Evolutionary conservation across 2,113 vertebrate species (phyloP).

Genomic region (Reinhardtius hippoglossoides): DNA sequence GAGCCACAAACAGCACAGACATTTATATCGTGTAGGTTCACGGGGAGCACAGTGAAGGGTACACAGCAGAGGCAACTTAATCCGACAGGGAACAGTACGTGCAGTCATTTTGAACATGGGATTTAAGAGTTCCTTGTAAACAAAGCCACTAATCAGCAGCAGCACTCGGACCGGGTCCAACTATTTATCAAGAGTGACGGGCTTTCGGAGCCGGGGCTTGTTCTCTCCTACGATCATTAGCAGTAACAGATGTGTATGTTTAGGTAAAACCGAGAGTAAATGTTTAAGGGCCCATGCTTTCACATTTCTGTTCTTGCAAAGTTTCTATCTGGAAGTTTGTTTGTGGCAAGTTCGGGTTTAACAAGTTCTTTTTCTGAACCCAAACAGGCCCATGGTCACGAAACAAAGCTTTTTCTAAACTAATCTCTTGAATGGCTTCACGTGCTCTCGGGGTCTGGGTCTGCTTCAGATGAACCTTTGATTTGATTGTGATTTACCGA

Average conservation of each 20-base stretch:
- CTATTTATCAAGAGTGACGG: not conserved
- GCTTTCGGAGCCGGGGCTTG: not conserved
- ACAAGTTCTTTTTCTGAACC: not conserved
- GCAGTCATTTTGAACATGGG: not conserved
- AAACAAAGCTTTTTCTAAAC: no score
- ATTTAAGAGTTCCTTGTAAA: slow-evolving; percentile 15
- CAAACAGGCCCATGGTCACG: not conserved
- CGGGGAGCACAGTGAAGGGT: not conserved
- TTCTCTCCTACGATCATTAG: not conserved
- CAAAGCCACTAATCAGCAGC: slow-evolving; percentile 7
- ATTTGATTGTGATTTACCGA: not conserved
- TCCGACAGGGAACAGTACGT: not conserved
- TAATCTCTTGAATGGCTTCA: no score
- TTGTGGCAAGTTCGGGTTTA: not conserved
- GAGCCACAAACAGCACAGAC: not conserved
- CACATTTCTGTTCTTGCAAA: not conserved
- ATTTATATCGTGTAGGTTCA: not conserved
- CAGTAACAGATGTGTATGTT: slow-evolving; percentile 4
- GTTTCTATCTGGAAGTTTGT: not conserved
- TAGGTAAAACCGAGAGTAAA: slow-evolving; percentile 4
- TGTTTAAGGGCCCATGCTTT: not conserved
- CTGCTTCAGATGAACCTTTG: no score
- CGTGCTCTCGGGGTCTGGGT: no score
- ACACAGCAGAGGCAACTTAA: not conserved
- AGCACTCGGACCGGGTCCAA: not conserved